Evolutionary conservation across 2,888 invertebrate genomes (phyloP), one percentile per base, ranked within the genome.

Genomic region (Halocaridina rubra): DNA sequence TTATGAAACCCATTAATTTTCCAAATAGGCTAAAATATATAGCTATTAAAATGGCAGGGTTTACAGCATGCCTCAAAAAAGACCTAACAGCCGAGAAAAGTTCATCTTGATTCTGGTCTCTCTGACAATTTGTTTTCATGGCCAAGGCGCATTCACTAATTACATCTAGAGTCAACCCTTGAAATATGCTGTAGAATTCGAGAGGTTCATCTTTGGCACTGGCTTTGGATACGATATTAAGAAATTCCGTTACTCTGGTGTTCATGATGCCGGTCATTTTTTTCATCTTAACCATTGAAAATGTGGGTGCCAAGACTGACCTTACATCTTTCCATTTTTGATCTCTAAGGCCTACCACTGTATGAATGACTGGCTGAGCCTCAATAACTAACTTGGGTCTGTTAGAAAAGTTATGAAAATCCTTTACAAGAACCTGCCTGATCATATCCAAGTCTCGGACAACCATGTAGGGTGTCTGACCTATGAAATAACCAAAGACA

Each of bases 261-360:
- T 90, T 90, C 86, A 92, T 91, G 33, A 91, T 90, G 1, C 91
- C 90, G 5, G 91, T 89, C 90, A 92, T 91, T 89, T 91, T 89
- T 80, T 91, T 91, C 89, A 93, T 90, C 89, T 92, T 92, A 39
- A 90, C 88, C 5, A 91, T 90, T 10, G 92, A 91, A 89, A 93
- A 93, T 1, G 91, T 91, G 0, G 92, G 92, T 61, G 91, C 91
- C 7, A 92, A 90, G 4, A 92, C 90, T 10, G 91, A 89, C 30
- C 93, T 89, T 13, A 93, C 90, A n/a, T 92, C 90, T 89, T 92
- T 92, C 93, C 93, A 93, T 24, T 92, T 89, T 22, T 91, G 89
- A 8, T 92, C 92, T 3, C 91, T 89, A 3, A 90, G 78, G 0
- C 89, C 90, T 0, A 89, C 71, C 19, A 89, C 46, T 16, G 78